These are phyloP conservation scores for Panthera tigris DNA, from an alignment of 2,113 vertebrate species.

Conservation along the genomic window DNA sequence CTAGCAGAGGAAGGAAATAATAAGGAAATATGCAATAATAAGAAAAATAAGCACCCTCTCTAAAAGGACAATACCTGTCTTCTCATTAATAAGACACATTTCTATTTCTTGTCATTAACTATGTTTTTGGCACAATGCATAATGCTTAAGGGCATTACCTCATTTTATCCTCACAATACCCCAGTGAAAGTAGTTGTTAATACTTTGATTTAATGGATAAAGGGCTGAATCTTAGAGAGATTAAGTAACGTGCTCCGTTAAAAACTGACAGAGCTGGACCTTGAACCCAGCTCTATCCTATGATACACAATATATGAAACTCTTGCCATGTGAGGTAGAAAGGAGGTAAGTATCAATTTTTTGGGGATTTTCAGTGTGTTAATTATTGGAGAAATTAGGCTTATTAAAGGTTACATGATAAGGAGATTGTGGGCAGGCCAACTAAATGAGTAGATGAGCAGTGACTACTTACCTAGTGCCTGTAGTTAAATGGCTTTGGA, in stretches of 20 bases:
- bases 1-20: conserved; percentile 9
- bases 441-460: neutral
- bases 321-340: neutral
- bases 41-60: neutral
- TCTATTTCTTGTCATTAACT: conserved; percentile 17
- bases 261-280: neutral
- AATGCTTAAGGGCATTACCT: neutral
- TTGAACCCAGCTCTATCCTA: neutral
- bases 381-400: conserved; percentile 50
- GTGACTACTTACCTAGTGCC: neutral
- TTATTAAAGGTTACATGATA: neutral
- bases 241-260: conserved; percentile 9
- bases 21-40: conserved; percentile 4
- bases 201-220: conserved; percentile 23
- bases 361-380: conserved; percentile 29
- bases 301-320: neutral
- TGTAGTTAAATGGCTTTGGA: neutral
- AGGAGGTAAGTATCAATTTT: neutral
- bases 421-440: neutral
- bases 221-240: neutral
- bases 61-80: neutral
- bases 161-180: conserved; percentile 11
- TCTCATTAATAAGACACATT: conserved; percentile 11
- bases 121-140: neutral
- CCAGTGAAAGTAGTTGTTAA: neutral